Evolutionary conservation across 2,888 invertebrate species (phyloP).

Genomic region (Galerucella pusilla): DNA sequence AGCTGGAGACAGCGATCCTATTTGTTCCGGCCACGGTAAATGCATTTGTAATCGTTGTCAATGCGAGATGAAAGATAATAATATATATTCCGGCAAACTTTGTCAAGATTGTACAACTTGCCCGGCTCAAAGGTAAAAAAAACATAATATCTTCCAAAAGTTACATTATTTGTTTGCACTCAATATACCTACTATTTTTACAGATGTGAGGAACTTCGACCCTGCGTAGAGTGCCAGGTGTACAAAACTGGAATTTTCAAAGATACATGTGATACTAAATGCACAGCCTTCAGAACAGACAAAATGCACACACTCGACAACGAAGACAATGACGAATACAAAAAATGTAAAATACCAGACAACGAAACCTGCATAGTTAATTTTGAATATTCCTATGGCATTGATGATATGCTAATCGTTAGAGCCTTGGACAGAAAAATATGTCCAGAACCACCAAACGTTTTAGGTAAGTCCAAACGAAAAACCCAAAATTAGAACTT

Average conservation of each 20-base stretch:
- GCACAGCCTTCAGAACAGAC: constrained; percentile 56
- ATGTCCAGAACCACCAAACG: constrained; percentile 64
- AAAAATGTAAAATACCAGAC: constrained; percentile 63
- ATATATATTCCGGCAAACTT: constrained; percentile 68
- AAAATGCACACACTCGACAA: constrained; percentile 59
- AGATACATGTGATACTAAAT: constrained; percentile 56
- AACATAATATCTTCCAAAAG: too few relatives aligned
- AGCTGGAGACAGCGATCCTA: constrained; percentile 56
- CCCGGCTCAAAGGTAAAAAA: constrained; percentile 66
- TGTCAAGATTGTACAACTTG: constrained; percentile 83
- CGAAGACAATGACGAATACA: constrained; percentile 56
- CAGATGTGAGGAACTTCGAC: constrained; percentile 74
- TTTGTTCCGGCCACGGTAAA: constrained; percentile 73
- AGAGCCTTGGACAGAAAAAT: constrained; percentile 64
- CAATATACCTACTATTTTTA: constrained; percentile 25
- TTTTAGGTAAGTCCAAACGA: constrained; percentile 60
- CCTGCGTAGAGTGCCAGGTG: constrained; percentile 77
- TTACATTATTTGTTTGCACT: too few relatives aligned
- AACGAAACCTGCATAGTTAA: constrained; percentile 64
- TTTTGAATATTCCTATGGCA: constrained; percentile 65
- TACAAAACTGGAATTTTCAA: constrained; percentile 64
- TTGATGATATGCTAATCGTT: constrained; percentile 60
- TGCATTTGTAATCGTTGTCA: constrained; percentile 76
- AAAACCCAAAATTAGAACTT: not conserved
- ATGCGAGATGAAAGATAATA: constrained; percentile 67